Conservation (phyloP, 2,888 invertebrate genomes). For the Ceraclea dissimilis region DNA sequence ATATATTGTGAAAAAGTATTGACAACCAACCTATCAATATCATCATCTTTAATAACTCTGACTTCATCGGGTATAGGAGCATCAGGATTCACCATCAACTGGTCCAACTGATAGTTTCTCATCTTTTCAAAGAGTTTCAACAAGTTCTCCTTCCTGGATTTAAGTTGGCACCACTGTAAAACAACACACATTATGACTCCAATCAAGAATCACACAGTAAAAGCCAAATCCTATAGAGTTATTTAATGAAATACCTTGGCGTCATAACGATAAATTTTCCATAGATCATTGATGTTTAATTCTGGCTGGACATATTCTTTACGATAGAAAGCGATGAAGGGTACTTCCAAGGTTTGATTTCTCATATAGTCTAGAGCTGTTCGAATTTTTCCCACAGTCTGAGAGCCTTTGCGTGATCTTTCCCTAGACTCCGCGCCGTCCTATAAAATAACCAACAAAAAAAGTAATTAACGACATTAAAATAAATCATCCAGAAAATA, state of each 20-base stretch:
- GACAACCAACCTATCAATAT: slow-evolving; percentile 59
- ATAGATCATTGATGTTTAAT: slow-evolving; percentile 88
- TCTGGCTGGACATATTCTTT: slow-evolving; percentile 97
- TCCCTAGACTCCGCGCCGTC: slow-evolving; percentile 33
- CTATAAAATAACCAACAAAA: slow-evolving; percentile 13
- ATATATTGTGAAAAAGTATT: too few species aligned
- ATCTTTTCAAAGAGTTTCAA: slow-evolving; percentile 80
- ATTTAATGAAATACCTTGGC: slow-evolving; percentile 61
- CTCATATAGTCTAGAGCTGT: slow-evolving; percentile 94
- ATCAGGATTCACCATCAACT: slow-evolving; percentile 73
- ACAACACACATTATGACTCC: not conserved
- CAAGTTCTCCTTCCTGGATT: slow-evolving; percentile 76
- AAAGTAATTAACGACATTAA: not conserved
- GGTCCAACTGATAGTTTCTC: slow-evolving; percentile 82
- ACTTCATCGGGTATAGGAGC: slow-evolving; percentile 77
- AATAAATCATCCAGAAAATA: not conserved
- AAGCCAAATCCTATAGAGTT: too few species aligned
- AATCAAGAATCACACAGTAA: not conserved
- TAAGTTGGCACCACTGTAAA: slow-evolving; percentile 77
- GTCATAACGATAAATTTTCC: slow-evolving; percentile 96
- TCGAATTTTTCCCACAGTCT: slow-evolving; percentile 80
- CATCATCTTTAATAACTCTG: slow-evolving; percentile 75
- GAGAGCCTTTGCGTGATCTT: slow-evolving; percentile 55
- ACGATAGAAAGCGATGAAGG: slow-evolving; percentile 96
- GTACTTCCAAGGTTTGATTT: slow-evolving; percentile 92